Percentiles rank a stretch among this genome's conserved stretches.
phyloP scores from a whole-genome alignment of 2,113 vertebrate genomes.

The Rhombomys opimus region DNA sequence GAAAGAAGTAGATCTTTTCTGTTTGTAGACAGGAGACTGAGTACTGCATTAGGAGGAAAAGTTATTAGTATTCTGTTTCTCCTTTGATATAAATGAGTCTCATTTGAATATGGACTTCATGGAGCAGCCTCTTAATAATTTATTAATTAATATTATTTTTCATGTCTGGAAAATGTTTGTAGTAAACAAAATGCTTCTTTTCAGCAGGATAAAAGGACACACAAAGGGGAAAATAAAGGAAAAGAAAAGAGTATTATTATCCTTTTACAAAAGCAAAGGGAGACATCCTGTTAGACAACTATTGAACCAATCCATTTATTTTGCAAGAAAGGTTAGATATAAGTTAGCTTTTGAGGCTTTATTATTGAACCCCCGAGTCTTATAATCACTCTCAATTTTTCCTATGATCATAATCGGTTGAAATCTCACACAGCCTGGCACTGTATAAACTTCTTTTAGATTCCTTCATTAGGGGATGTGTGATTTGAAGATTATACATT shows the following conservation, averaged over 20 bases:
- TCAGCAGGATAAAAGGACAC: neutral
- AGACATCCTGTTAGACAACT: neutral
- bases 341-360: conserved; percentile 6
- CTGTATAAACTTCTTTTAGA: neutral
- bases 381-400: neutral
- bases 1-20: neutral
- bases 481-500: neutral
- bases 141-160: neutral
- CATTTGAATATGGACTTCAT: neutral
- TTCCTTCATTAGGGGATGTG: neutral
- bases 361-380: neutral
- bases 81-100: neutral
- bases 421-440: conserved; percentile 3
- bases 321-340: neutral
- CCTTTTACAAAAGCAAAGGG: neutral
- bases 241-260: neutral
- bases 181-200: neutral
- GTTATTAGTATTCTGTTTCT: neutral
- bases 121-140: neutral
- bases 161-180: neutral
- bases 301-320: neutral
- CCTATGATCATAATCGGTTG: neutral
- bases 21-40: neutral
- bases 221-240: neutral
- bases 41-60: neutral